phyloP scores from a whole-genome alignment of 1,140 invertebrate genomes.

The Elymnias hypermnestra region DNA sequence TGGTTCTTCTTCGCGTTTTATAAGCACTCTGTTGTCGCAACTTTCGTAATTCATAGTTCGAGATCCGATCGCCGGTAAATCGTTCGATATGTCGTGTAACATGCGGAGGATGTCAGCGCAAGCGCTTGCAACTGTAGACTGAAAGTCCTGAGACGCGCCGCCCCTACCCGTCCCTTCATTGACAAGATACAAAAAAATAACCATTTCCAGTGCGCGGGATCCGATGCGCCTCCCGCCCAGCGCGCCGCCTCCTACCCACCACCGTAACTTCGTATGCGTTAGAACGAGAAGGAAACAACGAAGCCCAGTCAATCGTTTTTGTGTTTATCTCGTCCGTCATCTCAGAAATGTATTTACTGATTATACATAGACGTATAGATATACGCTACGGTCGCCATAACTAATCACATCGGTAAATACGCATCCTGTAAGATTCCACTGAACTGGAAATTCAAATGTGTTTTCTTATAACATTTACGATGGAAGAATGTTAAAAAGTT shows the following conservation, averaged over 20 bases:
- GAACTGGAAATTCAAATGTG: neutral
- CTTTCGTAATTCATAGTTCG: constrained; percentile 59
- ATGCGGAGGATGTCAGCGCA: constrained; percentile 38
- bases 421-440: constrained; percentile 14
- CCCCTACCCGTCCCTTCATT: constrained; percentile 67
- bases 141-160: constrained; percentile 42
- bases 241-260: constrained; percentile 45
- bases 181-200: constrained; percentile 70
- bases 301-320: constrained; percentile 36
- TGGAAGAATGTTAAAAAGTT: too few species aligned
- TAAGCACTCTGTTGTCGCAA: constrained; percentile 51
- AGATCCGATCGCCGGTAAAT: constrained; percentile 17
- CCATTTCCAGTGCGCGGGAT: constrained; percentile 43
- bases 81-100: constrained; percentile 26
- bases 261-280: constrained; percentile 18
- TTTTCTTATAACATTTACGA: too few species aligned
- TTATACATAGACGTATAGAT: constrained; percentile 38
- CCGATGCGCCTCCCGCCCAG: constrained; percentile 54
- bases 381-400: constrained; percentile 42
- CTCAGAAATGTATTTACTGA: constrained; percentile 48
- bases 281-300: constrained; percentile 44
- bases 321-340: constrained; percentile 68
- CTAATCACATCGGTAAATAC: constrained; percentile 49
- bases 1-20: constrained; percentile 55
- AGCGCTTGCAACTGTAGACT: constrained; percentile 37